Evolutionary conservation across 2,888 invertebrate species (phyloP), one percentile per base, ranked within the genome.

Genomic region (Euplagia quadripunctaria): DNA sequence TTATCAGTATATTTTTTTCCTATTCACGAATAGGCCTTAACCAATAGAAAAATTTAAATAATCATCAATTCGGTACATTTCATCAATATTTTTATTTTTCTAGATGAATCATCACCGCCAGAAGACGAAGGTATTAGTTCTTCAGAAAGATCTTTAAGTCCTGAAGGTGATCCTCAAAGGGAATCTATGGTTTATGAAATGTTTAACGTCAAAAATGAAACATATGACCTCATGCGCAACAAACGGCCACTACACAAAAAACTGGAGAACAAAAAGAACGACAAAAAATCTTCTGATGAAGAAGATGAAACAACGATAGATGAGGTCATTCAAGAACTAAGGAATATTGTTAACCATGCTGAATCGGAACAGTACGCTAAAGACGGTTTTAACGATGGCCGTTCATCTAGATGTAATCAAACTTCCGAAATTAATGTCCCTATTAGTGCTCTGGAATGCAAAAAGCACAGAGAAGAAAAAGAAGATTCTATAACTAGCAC

Each of bases 101-200:
- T 87, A 97, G 97, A 96, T 85, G 97, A 96, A 86, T 97, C 97
- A 64, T 97, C 98, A 9, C 98, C 98, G 81, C 97, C 98, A 61
- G 98, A 98, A 93, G 98, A 98, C 87, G 98, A 98, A 96, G 98
- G 98, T 9, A 98, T 98, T 82, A 98, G 98, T 86, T 98, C 98
- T 12, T 98, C 98, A 0, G 98, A 98, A 89, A 96, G 97, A 82
- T 98, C 98, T 63, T 94, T 98, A 64, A 97, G 97, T 77, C 98
- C 98, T 0, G 98, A 98, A 87, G 97, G 97, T 52, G 97, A 97
- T 78, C 92, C 95, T 0, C 97, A 97, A 88, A 92, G 96, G 78
- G 96, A 97, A 79, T 95, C 97, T 0, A 94, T 96, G 89, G 96
- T 97, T 2, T 97, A 97, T 85, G 97, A 97, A 90, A 94, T 97